Evolutionary conservation across 2,113 vertebrate species (phyloP).

Genomic region (Spilogale gracilis): DNA sequence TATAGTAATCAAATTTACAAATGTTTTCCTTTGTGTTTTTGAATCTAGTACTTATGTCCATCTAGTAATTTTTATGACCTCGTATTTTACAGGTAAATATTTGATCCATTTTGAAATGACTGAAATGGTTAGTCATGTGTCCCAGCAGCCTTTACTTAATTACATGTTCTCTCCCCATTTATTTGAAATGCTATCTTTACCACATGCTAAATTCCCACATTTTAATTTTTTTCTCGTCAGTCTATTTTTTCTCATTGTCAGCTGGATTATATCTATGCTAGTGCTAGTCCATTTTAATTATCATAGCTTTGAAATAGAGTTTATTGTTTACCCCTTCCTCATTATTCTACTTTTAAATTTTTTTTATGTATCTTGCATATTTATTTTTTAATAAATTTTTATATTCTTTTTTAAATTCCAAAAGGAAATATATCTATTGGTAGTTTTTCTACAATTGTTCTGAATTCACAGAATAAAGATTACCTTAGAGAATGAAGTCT

Average conservation of each 20-base stretch:
- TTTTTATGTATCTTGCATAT: neutral
- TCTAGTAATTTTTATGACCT: neutral
- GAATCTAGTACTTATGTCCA: neutral
- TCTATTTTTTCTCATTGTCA: neutral
- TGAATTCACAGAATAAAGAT: neutral
- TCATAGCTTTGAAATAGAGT: neutral
- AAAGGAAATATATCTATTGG: neutral
- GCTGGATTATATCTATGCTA: neutral
- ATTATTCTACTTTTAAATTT: neutral
- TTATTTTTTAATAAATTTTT: neutral
- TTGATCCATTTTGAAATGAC: constrained; percentile 7
- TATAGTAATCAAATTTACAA: neutral
- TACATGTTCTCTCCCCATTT: neutral
- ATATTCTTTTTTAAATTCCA: neutral
- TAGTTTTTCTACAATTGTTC: neutral
- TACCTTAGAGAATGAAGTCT: neutral
- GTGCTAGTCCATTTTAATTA: neutral
- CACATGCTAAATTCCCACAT: neutral
- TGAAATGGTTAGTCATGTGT: neutral
- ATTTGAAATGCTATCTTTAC: neutral
- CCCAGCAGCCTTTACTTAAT: neutral
- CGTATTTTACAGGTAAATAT: constrained; percentile 12
- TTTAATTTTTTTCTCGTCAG: neutral
- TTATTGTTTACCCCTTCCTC: neutral
- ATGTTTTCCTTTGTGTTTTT: neutral